phyloP scores from a whole-genome alignment of 2,888 invertebrate species.

The Azorinus chamasolen region DNA sequence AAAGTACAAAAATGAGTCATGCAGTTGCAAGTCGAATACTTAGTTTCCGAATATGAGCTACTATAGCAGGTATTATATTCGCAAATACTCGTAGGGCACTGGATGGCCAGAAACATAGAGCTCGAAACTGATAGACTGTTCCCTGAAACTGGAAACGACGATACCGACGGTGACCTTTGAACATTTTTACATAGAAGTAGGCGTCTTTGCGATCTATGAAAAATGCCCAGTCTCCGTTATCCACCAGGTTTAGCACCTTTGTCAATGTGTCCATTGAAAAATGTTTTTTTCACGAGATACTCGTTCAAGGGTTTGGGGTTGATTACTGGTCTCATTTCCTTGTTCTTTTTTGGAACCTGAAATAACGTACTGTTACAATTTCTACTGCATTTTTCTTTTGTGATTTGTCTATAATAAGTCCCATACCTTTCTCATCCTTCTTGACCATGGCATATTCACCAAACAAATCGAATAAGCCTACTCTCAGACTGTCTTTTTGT shows the following conservation, averaged over 20 bases:
- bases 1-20: too few relatives aligned
- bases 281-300: slow-evolving; percentile 43
- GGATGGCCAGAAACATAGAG: slow-evolving; percentile 44
- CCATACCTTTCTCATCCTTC: slow-evolving; percentile 3
- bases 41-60: slow-evolving; percentile 27
- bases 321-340: slow-evolving; percentile 34
- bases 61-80: slow-evolving; percentile 36
- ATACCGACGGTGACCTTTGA: slow-evolving; percentile 36
- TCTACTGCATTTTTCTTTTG: slow-evolving; percentile 46
- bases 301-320: slow-evolving; percentile 49
- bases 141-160: slow-evolving; percentile 45
- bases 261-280: slow-evolving; percentile 53
- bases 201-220: slow-evolving; percentile 50
- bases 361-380: slow-evolving; percentile 53
- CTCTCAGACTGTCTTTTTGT: too few relatives aligned
- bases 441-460: slow-evolving; percentile 22
- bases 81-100: slow-evolving; percentile 34
- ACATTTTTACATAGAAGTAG: slow-evolving; percentile 44
- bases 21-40: slow-evolving; percentile 33
- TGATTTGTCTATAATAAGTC: slow-evolving; percentile 19
- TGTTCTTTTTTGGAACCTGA: slow-evolving; percentile 44
- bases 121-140: slow-evolving; percentile 37
- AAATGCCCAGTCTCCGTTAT: slow-evolving; percentile 47
- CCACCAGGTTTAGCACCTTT: slow-evolving; percentile 42
- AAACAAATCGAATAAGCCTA: slow-evolving; percentile 29